phyloP scores from a whole-genome alignment of 2,113 vertebrate genomes.

The Tinamus guttatus region DNA sequence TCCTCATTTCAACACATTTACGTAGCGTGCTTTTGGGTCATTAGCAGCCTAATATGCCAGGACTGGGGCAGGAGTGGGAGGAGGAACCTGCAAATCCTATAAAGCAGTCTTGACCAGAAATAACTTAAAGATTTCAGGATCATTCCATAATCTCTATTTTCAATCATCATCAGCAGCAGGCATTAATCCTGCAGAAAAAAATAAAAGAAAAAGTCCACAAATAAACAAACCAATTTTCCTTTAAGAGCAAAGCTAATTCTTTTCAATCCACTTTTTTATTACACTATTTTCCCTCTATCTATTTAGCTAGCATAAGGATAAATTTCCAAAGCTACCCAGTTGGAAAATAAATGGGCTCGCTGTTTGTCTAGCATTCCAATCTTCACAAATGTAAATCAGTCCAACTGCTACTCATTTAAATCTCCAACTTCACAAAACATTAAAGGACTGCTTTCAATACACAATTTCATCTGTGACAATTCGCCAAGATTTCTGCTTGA shows the following conservation, averaged over 20 bases:
- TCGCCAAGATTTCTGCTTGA: conserved; percentile 81
- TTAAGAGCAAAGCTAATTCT: conserved; percentile 84
- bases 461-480: conserved; percentile 85
- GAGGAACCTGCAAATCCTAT: background rate
- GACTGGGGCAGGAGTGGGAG: background rate
- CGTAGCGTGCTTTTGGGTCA: background rate
- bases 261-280: conserved; percentile 85
- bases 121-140: conserved; percentile 65
- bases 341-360: conserved; percentile 84
- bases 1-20: background rate
- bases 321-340: conserved; percentile 84
- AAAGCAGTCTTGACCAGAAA: conserved; percentile 45
- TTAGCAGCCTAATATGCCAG: background rate
- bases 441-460: conserved; percentile 82
- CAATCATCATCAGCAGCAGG: conserved; percentile 66
- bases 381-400: conserved; percentile 85
- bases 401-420: conserved; percentile 82
- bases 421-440: conserved; percentile 86
- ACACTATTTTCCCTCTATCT: conserved; percentile 81
- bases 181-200: conserved; percentile 72
- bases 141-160: conserved; percentile 65
- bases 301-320: conserved; percentile 83
- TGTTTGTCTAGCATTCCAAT: conserved; percentile 85
- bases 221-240: conserved; percentile 84
- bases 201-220: conserved; percentile 63